Conservation (phyloP, 1,140 invertebrate genomes). For the Bilobella aurantiaca region DNA sequence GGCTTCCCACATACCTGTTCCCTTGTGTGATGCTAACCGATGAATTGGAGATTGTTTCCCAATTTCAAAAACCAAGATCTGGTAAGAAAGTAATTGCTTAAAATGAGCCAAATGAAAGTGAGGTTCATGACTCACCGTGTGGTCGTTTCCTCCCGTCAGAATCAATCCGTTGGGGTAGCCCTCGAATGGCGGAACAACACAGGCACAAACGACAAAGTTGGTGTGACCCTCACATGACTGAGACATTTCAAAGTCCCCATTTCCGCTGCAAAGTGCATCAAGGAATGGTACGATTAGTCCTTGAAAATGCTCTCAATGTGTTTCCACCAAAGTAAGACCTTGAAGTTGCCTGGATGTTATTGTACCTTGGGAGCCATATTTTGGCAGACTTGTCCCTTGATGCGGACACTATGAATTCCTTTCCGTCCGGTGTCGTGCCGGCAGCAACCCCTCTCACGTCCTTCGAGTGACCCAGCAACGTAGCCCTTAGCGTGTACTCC, state of each 20-base stretch:
- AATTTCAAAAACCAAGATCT: conserved; percentile 56
- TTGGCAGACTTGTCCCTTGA: conserved; percentile 42
- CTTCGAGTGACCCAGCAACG: conserved; percentile 63
- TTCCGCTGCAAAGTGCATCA: neutral
- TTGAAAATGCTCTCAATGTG: neutral
- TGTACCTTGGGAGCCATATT: neutral
- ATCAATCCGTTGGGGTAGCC: conserved; percentile 64
- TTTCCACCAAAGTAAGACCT: neutral
- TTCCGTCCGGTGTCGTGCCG: conserved; percentile 49
- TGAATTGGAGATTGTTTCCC: conserved; percentile 48
- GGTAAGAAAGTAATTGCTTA: neutral
- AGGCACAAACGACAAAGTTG: conserved; percentile 46
- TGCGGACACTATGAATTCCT: conserved; percentile 59
- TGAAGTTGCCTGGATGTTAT: neutral
- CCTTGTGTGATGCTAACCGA: conserved; percentile 65
- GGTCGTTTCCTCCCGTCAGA: conserved; percentile 80
- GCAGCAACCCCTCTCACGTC: conserved; percentile 65
- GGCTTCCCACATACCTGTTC: conserved; percentile 48
- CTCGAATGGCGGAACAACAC: conserved; percentile 56
- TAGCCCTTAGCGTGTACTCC: conserved; percentile 64
- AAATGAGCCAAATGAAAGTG: neutral
- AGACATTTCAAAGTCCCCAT: neutral
- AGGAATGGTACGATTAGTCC: neutral
- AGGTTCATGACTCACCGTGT: conserved; percentile 43
- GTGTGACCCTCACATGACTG: conserved; percentile 1